These are phyloP conservation scores for Ophioninae sp. DNA, from an alignment of 2,888 invertebrate genomes.

Conservation along the genomic window DNA sequence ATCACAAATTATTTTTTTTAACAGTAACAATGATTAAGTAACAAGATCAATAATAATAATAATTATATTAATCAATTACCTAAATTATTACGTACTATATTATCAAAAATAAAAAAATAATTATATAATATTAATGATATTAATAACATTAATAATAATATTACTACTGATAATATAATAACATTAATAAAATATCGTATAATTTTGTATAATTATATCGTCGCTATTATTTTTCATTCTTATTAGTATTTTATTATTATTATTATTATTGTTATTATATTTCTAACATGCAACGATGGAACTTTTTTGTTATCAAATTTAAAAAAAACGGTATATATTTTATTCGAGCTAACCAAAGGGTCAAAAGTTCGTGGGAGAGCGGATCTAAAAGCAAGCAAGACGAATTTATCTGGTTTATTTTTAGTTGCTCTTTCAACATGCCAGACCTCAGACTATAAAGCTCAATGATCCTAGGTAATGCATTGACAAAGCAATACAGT, in stretches of 20 bases:
- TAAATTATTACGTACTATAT: too few relatives aligned
- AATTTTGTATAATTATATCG: neutral
- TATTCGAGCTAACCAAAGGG: neutral
- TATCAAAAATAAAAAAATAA: too few relatives aligned
- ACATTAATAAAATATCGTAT: too few relatives aligned
- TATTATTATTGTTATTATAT: neutral
- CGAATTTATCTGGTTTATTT: constrained; percentile 17
- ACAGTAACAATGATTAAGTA: too few relatives aligned
- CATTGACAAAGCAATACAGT: neutral
- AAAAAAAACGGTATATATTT: constrained; percentile 12
- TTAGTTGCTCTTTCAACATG: constrained; percentile 16
- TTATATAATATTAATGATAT: too few relatives aligned
- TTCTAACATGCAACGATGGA: neutral
- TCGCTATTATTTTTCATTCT: neutral
- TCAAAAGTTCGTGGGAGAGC: neutral
- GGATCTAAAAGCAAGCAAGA: neutral
- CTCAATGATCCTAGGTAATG: neutral
- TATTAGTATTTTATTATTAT: neutral
- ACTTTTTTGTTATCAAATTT: neutral
- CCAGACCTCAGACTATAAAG: neutral
- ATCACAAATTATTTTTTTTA: too few relatives aligned
- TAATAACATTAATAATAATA: too few relatives aligned
- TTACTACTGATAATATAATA: too few relatives aligned
- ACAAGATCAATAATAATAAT: too few relatives aligned
- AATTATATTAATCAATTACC: too few relatives aligned